phyloP scores from a whole-genome alignment of 1,140 invertebrate species.

The Galendromus occidentalis region DNA sequence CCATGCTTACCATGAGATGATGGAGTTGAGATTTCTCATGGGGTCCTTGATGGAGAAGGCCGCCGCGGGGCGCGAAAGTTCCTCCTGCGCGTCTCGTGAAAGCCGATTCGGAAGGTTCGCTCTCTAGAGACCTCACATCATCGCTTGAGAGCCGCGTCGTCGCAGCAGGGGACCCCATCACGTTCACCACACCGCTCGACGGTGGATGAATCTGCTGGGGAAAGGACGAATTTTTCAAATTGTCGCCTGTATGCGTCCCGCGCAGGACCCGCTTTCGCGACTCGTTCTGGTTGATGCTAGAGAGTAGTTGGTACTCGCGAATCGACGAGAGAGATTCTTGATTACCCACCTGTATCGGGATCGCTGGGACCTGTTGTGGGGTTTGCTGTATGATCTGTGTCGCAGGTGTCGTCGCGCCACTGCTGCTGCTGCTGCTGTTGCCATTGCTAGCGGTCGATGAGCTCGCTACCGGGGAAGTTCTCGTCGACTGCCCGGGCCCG shows the following conservation, averaged over 20 bases:
- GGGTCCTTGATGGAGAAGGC: not conserved
- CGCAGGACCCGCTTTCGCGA: not conserved
- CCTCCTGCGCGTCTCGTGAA: not conserved
- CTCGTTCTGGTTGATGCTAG: not conserved
- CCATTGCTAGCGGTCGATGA: not conserved
- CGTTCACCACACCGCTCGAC: not conserved
- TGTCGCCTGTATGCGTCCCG: not conserved
- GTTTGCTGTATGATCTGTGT: not conserved
- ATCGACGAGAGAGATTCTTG: too few relatives aligned
- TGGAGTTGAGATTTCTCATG: not conserved
- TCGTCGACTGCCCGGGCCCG: not conserved
- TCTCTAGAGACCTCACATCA: not conserved
- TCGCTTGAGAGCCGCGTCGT: not conserved
- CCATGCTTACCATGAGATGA: not conserved
- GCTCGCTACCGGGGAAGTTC: not conserved
- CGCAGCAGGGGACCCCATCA: too few relatives aligned
- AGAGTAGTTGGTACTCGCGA: not conserved
- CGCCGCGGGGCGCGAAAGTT: not conserved
- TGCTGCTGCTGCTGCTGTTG: too few relatives aligned
- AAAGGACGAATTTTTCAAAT: not conserved
- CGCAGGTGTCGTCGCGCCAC: not conserved
- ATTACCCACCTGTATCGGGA: slow-evolving; percentile 2
- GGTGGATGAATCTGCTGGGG: not conserved
- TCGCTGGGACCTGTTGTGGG: not conserved
- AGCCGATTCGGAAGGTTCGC: not conserved